Conservation (phyloP, 2,888 invertebrate genomes). For the Drosophila longiperda region DNA sequence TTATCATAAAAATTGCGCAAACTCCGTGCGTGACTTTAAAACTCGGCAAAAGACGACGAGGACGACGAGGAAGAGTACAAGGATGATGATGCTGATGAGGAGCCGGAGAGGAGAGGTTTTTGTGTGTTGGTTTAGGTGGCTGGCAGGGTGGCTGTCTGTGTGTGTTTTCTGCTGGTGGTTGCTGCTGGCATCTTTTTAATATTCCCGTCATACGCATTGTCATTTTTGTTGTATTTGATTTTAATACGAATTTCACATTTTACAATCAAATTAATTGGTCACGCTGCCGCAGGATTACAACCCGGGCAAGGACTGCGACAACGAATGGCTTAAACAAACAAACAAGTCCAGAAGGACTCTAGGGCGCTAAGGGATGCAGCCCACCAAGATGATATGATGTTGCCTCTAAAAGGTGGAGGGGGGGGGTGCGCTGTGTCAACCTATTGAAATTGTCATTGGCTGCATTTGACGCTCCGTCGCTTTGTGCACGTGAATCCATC, state of each 20-base stretch:
- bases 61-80: neutral
- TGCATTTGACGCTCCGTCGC: slow-evolving; percentile 71
- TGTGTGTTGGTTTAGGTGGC: slow-evolving; percentile 3
- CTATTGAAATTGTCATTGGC: slow-evolving; percentile 69
- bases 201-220: slow-evolving; percentile 81
- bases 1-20: slow-evolving; percentile 81
- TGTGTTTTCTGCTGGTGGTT: slow-evolving; percentile 18
- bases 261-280: slow-evolving; percentile 85
- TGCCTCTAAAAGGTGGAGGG: neutral
- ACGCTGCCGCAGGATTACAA: slow-evolving; percentile 83
- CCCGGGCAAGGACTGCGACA: slow-evolving; percentile 44
- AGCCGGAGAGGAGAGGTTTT: slow-evolving; percentile 13
- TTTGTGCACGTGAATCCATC: slow-evolving; percentile 69
- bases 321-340: slow-evolving; percentile 68
- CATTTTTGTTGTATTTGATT: slow-evolving; percentile 83
- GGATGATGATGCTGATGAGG: neutral
- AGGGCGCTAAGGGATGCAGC: slow-evolving; percentile 67
- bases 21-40: slow-evolving; percentile 77
- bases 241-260: slow-evolving; percentile 85
- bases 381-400: slow-evolving; percentile 20
- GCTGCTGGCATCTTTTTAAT: slow-evolving; percentile 72
- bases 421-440: slow-evolving; percentile 20
- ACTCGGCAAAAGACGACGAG: slow-evolving; percentile 43
- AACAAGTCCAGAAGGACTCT: slow-evolving; percentile 40
- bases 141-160: slow-evolving; percentile 20